Evolutionary conservation across 2,797 vertebrate genomes (phyloP).

Genomic region (Fringilla coelebs): DNA sequence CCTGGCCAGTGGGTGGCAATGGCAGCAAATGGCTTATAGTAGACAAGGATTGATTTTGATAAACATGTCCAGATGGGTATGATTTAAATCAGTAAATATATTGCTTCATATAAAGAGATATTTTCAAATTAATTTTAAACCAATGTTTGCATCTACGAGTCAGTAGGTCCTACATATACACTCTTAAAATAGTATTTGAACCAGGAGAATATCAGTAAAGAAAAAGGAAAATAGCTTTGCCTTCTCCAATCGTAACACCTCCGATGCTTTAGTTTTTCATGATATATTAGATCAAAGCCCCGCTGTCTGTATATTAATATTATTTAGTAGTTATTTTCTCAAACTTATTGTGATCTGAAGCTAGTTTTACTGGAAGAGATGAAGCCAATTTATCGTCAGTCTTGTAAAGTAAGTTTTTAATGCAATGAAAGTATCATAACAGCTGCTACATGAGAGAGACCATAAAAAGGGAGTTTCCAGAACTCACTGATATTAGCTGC

Average conservation of each 20-base stretch:
- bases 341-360: not conserved
- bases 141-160: not conserved
- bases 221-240: not conserved
- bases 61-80: constrained; percentile 68
- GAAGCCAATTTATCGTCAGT: constrained; percentile 25
- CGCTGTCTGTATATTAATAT: not conserved
- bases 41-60: constrained; percentile 57
- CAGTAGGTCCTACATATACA: not conserved
- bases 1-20: constrained; percentile 62
- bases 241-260: not conserved
- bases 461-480: constrained; percentile 82
- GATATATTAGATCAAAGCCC: not conserved
- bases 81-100: constrained; percentile 56
- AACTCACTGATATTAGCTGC: constrained; percentile 73
- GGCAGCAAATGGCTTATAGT: constrained; percentile 59
- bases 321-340: not conserved
- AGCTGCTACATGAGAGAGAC: constrained; percentile 55
- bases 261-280: not conserved
- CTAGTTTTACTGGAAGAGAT: constrained; percentile 7
- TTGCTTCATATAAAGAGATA: not conserved
- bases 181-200: not conserved
- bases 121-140: constrained; percentile 35
- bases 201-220: not conserved
- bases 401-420: constrained; percentile 55
- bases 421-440: constrained; percentile 37